Base-by-base conservation (phyloP, 2,888 invertebrate species). In the Rhyacophila evoluta region DNA sequence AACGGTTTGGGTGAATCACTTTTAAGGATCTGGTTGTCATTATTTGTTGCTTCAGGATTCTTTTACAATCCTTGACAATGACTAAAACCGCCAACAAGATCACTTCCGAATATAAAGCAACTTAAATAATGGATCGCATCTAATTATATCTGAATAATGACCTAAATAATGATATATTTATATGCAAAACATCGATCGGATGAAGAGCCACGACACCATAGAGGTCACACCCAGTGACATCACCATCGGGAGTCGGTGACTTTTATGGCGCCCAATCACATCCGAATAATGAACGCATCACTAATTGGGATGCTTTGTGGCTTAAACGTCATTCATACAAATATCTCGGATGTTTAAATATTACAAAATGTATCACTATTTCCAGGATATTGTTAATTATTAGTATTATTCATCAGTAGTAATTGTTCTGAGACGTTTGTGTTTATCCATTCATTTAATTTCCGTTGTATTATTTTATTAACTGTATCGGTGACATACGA, bases 181-280 rank as follows among this genome's bases (percentile, higher is more conserved):
- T 41, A 41, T 41, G 41, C 41, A 41, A 15, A 41, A 15, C 15
- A 19, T 41, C 15, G 41, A 15, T 15, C 15, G 15, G 41, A 15
- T 41, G 15, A 41, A 55, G 55, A 55, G 8, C 29, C 29, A 33
- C 29, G 12, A 55, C 19, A 19, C 15, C 55, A 55, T 15, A 10
- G 25, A 55, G 39, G 55, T 55, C 55, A 19, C 55, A 55, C 55
- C 55, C 55, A 55, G 15, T 55, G 55, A 55, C 55, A 55, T 55
- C 55, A 55, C 25, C 19, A 19, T 10, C 12, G 10, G 55, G 15
- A 55, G 10, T 19, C 55, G 25, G 25, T 55, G 55, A 55, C 55
- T 55, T 33, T 33, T 33, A 6, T 19, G 55, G 55, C 55, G 55
- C 55, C 55, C 5, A 55, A 55, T 55, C 55, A 55, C 19, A 55